Base-by-base conservation (phyloP, 1,140 invertebrate genomes). In the Apocrypta bakeri region DNA sequence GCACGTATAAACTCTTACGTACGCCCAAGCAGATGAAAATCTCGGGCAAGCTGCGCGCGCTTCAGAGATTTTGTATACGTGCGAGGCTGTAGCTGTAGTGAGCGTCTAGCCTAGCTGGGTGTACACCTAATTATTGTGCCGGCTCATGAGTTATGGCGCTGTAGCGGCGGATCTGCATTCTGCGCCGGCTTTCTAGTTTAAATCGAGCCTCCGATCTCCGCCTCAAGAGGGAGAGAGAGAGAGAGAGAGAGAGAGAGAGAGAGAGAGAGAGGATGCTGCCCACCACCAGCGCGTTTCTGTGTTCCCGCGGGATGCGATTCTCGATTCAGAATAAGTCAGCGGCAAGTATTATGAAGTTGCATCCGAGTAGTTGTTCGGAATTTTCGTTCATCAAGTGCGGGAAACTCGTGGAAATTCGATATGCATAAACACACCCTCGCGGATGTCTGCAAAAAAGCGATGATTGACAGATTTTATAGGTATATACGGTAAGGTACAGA, bases 41-140 rank as follows among this genome's bases (percentile, higher is more conserved):
- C 63, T 68, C 11, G 14, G 33, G 33, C 33, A 37, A 37, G 21
- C 21, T 56, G 48, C 48, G 14, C 7, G 17, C 21, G 21, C 48
- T 56, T 2, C 48, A n/a, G 6, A 72, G 68, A 79, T 79, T 79
- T 71, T 6, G 17, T 33, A 7, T 9, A n/a, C 33, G 61, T 25
- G 8, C 4, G 31, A 37, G 33, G 33, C 33, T 37, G 33, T 9
- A n/a, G 3, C 33, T 37, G 33, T 0, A 7, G 68, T 9, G 29
- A 40, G 78, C 17, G 17, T 56, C 48, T 56, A 56, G 48, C 48
- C 48, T 56, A 56, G 48, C 48, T 21, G 48, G 48, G 48, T 56
- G 48, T 56, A 56, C 48, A 56, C 48, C 48, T 79, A 79, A 79
- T 79, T 79, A 79, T 79, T 72, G 68, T 56, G 66, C 78, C 42